Evolutionary conservation across 1,140 invertebrate genomes (phyloP).

Genomic region (Bombus waltoni): DNA sequence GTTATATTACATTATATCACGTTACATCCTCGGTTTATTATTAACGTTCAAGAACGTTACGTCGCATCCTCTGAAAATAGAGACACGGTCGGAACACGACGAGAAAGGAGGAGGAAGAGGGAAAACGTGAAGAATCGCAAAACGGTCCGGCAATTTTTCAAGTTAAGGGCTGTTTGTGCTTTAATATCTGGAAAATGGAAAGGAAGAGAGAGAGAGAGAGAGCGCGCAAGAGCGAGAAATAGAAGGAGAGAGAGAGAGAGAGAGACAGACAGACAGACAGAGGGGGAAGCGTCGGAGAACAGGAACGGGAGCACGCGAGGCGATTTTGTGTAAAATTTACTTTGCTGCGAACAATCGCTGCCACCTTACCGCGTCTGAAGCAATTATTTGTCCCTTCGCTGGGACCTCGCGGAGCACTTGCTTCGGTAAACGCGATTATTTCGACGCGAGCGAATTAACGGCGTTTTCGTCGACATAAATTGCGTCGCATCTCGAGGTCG

Average conservation of each 20-base stretch:
- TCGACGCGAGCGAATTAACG: conserved; percentile 20
- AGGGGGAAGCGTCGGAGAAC: neutral
- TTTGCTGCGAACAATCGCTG: neutral
- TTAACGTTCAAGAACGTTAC: conserved; percentile 43
- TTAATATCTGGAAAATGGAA: conserved; percentile 19
- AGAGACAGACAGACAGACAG: neutral
- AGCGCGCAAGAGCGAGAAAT: too few species aligned
- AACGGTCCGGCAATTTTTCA: conserved; percentile 29
- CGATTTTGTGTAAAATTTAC: conserved; percentile 6
- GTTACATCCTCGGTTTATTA: conserved; percentile 50
- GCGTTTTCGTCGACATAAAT: neutral
- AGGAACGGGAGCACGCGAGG: neutral
- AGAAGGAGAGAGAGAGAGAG: too few species aligned
- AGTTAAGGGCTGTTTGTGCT: neutral
- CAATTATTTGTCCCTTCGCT: neutral
- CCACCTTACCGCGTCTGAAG: neutral
- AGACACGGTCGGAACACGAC: neutral
- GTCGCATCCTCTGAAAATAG: conserved; percentile 6
- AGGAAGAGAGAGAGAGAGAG: too few species aligned
- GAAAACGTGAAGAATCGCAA: conserved; percentile 26
- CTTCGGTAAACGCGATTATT: neutral
- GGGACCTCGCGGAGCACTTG: neutral
- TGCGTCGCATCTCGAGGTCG: neutral
- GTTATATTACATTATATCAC: conserved; percentile 55
- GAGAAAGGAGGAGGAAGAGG: neutral